Evolutionary conservation across 2,797 vertebrate species (phyloP).

Genomic region (Sebastes wilsoni): DNA sequence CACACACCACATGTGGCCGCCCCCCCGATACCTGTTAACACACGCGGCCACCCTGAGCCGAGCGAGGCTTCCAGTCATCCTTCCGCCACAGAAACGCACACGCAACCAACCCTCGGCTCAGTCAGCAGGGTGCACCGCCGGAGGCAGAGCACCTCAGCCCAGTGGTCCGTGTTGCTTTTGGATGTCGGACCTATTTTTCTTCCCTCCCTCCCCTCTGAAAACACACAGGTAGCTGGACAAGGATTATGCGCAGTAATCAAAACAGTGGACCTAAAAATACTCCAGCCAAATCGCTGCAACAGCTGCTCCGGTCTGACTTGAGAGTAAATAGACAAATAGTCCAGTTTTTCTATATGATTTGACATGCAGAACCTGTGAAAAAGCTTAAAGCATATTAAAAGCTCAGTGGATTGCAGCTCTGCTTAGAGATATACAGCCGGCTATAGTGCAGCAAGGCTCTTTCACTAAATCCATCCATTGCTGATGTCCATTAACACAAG

Average conservation of each 20-base stretch:
- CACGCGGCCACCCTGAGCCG: slow-evolving; percentile 29
- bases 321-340: slow-evolving; percentile 47
- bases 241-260: slow-evolving; percentile 46
- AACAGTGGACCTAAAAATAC: slow-evolving; percentile 59
- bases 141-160: slow-evolving; percentile 62
- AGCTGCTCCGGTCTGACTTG: slow-evolving; percentile 37
- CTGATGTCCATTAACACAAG: slow-evolving; percentile 45
- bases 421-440: slow-evolving; percentile 37
- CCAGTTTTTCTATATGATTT: slow-evolving; percentile 30
- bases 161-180: slow-evolving; percentile 70
- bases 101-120: slow-evolving; percentile 23
- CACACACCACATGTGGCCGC: slow-evolving; percentile 23
- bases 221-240: slow-evolving; percentile 70
- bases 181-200: slow-evolving; percentile 55
- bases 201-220: slow-evolving; percentile 49
- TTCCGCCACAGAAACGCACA: slow-evolving; percentile 43
- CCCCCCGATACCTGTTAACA: slow-evolving; percentile 12
- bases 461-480: slow-evolving; percentile 61
- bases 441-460: slow-evolving; percentile 26
- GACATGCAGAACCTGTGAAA: slow-evolving; percentile 43
- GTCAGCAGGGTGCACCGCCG: slow-evolving; percentile 64
- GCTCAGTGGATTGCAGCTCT: slow-evolving; percentile 43
- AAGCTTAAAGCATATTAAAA: slow-evolving; percentile 62
- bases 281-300: slow-evolving; percentile 45
- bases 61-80: slow-evolving; percentile 44